These are phyloP conservation scores for Tachuris rubrigastra DNA, from an alignment of 2,113 vertebrate species.

Conservation along the genomic window DNA sequence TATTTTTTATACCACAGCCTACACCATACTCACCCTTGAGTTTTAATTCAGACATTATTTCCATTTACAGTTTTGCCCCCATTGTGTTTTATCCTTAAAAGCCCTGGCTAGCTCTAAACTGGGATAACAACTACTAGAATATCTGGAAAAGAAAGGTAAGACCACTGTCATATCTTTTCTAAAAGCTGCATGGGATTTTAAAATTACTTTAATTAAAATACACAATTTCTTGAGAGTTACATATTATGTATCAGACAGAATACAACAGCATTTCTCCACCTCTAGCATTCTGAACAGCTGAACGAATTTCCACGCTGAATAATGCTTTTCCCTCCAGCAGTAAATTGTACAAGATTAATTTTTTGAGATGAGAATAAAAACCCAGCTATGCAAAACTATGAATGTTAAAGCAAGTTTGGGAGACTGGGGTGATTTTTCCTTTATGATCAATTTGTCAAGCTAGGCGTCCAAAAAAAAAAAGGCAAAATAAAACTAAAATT, in stretches of 20 bases:
- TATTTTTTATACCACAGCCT: background rate
- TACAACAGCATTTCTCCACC: background rate
- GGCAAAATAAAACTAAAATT: background rate
- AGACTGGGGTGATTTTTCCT: background rate
- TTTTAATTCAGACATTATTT: constrained; percentile 21
- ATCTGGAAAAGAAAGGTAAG: constrained; percentile 19
- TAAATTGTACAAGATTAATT: background rate
- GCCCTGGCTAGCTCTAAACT: constrained; percentile 34
- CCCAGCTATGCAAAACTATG: background rate
- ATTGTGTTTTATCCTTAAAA: constrained; percentile 30
- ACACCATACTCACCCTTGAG: background rate
- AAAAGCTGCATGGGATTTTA: background rate
- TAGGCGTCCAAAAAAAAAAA: background rate
- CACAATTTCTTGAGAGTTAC: background rate
- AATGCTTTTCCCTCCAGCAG: background rate
- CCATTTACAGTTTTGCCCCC: background rate
- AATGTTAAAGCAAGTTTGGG: background rate
- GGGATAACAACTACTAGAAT: constrained; percentile 7
- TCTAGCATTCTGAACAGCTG: background rate
- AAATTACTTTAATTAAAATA: background rate
- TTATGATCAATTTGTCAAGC: background rate
- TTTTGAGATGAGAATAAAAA: background rate
- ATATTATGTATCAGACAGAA: background rate
- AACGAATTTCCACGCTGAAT: background rate
- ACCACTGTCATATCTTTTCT: background rate